phyloP scores from a whole-genome alignment of 1,140 invertebrate species.

The Lasioglossum albipes region DNA sequence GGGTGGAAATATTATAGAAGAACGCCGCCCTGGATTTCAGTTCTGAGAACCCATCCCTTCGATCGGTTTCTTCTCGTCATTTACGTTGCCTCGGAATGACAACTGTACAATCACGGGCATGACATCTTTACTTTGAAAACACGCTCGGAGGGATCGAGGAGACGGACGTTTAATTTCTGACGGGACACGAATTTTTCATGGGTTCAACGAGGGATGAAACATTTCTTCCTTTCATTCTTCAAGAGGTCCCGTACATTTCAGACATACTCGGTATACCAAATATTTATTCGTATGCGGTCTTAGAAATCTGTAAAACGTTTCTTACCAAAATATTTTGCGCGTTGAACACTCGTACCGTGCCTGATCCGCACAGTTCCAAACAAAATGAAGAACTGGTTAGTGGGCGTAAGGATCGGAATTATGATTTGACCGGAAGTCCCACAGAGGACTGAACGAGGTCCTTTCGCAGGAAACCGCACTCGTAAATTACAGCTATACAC shows the following conservation, averaged over 20 bases:
- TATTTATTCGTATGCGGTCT: no score
- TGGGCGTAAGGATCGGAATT: slow-evolving; percentile 23
- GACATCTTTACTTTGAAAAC: slow-evolving; percentile 64
- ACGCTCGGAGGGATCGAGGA: slow-evolving; percentile 48
- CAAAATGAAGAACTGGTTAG: not conserved
- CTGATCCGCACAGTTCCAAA: no score
- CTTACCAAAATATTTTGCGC: no score
- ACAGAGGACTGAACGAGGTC: no score
- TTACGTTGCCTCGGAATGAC: slow-evolving; percentile 66
- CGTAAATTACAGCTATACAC: not conserved
- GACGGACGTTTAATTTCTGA: slow-evolving; percentile 25
- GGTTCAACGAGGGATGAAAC: slow-evolving; percentile 6
- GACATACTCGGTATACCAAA: no score
- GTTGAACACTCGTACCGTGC: no score
- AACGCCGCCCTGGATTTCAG: slow-evolving; percentile 37
- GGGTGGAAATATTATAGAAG: slow-evolving; percentile 31
- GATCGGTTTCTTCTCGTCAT: slow-evolving; percentile 52
- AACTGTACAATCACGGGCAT: slow-evolving; percentile 72
- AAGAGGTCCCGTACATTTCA: no score
- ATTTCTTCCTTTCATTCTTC: no score
- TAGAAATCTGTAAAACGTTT: no score
- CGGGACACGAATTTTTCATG: slow-evolving; percentile 40
- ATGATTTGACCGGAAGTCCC: slow-evolving; percentile 4
- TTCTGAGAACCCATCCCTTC: slow-evolving; percentile 21
- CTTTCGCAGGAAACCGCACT: not conserved